Evolutionary conservation across 2,888 invertebrate genomes (phyloP).

Genomic region (Isoperla grammatica): DNA sequence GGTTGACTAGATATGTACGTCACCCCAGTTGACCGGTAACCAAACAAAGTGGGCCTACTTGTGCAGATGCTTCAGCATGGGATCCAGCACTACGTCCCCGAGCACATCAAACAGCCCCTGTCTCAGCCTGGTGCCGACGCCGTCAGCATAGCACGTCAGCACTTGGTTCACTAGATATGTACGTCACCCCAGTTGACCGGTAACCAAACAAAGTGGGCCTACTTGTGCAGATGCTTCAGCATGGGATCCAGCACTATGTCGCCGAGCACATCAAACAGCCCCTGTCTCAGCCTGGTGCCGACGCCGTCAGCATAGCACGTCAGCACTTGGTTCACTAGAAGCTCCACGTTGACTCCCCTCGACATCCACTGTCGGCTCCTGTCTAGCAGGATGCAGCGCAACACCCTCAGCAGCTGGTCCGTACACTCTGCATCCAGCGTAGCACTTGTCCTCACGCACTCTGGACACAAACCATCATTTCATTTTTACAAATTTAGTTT

Average conservation of each 20-base stretch:
- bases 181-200: too few species aligned
- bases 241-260: conserved; percentile 45
- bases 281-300: conserved; percentile 29
- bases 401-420: neutral
- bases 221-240: conserved; percentile 42
- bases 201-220: too few species aligned
- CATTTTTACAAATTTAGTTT: too few species aligned
- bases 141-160: conserved; percentile 27
- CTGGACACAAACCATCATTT: neutral
- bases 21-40: too few species aligned
- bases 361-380: conserved; percentile 24
- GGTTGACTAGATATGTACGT: too few species aligned
- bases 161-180: conserved; percentile 36
- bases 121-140: neutral
- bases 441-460: neutral
- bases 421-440: neutral
- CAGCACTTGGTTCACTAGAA: conserved; percentile 37
- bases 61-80: conserved; percentile 40
- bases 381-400: neutral
- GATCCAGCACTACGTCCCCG: conserved; percentile 45
- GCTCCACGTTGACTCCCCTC: conserved; percentile 34
- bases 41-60: conserved; percentile 38
- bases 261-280: conserved; percentile 46
- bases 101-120: conserved; percentile 45
- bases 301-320: neutral